Conservation (phyloP, 2,113 vertebrate genomes). For the Gymnobelideus leadbeateri region DNA sequence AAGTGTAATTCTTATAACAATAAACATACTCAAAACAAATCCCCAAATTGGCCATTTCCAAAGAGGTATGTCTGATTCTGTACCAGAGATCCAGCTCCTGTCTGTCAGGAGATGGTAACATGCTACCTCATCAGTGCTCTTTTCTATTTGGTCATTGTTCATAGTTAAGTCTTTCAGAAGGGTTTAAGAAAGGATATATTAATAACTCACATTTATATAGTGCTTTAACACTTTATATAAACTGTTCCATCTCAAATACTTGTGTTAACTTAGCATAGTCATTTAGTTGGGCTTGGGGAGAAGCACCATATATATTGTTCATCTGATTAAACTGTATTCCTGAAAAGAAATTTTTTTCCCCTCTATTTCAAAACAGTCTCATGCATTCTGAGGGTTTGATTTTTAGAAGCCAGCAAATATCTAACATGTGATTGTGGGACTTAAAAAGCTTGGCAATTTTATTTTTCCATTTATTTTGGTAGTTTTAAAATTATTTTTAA, state of each 20-base stretch:
- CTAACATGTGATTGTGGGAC: background rate
- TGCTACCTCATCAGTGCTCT: background rate
- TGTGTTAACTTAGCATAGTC: too few relatives aligned
- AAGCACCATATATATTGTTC: too few relatives aligned
- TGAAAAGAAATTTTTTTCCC: background rate
- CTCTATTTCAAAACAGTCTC: background rate
- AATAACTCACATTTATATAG: too few relatives aligned
- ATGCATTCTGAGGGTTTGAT: background rate
- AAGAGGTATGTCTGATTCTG: background rate
- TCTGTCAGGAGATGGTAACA: background rate
- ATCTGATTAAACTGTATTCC: too few relatives aligned
- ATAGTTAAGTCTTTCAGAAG: too few relatives aligned
- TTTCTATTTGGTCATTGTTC: too few relatives aligned
- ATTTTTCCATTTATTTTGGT: background rate
- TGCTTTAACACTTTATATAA: too few relatives aligned
- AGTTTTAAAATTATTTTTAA: background rate
- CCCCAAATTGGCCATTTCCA: background rate
- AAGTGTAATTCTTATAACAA: background rate
- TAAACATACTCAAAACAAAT: background rate
- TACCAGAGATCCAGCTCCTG: background rate
- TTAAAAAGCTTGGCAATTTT: background rate
- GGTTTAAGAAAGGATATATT: too few relatives aligned
- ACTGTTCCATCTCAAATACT: too few relatives aligned
- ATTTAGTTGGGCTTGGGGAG: too few relatives aligned
- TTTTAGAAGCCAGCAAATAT: background rate